phyloP scores from a whole-genome alignment of 2,113 vertebrate species.

The Lutjanus erythropterus region DNA sequence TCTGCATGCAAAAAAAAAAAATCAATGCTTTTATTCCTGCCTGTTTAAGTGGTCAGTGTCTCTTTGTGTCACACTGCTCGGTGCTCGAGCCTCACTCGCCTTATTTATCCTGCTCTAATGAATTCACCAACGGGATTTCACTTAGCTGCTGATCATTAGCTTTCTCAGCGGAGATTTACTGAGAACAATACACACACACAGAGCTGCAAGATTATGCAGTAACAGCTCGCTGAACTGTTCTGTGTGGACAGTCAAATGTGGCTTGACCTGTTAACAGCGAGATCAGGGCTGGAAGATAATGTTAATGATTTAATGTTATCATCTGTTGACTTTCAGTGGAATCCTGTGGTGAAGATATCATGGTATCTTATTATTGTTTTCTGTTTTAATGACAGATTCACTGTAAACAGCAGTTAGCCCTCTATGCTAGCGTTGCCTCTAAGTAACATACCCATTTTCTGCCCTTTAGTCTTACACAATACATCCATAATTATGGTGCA shows the following conservation, averaged over 20 bases:
- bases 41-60: constrained; percentile 39
- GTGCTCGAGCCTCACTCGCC: neutral
- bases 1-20: constrained; percentile 7
- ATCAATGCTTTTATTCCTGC: constrained; percentile 27
- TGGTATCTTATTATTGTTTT: neutral
- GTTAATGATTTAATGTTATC: neutral
- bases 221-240: neutral
- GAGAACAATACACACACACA: neutral
- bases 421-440: too few relatives aligned
- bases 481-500: too few relatives aligned
- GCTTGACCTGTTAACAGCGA: neutral
- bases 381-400: neutral
- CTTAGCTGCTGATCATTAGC: constrained; percentile 41
- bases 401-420: too few relatives aligned
- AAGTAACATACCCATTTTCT: too few relatives aligned
- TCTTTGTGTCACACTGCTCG: constrained; percentile 44
- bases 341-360: neutral
- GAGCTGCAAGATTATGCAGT: neutral
- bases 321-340: neutral
- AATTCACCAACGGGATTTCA: constrained; percentile 57
- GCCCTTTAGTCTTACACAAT: too few relatives aligned
- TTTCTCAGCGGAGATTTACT: constrained; percentile 23
- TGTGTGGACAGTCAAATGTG: neutral
- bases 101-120: constrained; percentile 48
- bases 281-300: neutral